Evolutionary conservation across 30 jellyfish, hydroid and myxozoan species (phyloP).

Genomic region (Clytia hemisphaerica): DNA sequence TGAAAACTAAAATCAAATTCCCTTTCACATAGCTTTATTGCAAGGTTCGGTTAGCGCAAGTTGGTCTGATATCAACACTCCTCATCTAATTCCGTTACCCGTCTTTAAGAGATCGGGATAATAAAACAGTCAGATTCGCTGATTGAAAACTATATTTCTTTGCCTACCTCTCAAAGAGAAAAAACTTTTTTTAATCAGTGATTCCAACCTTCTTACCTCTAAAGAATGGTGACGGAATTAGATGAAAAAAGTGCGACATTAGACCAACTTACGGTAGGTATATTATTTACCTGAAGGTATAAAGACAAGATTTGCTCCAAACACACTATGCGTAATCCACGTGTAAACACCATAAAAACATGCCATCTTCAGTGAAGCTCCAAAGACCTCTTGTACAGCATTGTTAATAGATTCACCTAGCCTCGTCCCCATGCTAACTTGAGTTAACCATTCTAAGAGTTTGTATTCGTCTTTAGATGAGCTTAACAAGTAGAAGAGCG

Average conservation of each 20-base stretch:
- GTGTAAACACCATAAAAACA: conserved; percentile 85
- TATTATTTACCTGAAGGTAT: conserved; percentile 99
- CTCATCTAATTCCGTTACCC: no score
- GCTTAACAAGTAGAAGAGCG: conserved; percentile 76
- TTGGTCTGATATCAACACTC: no score
- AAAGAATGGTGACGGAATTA: not conserved
- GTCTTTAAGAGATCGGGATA: no score
- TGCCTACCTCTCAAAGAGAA: no score
- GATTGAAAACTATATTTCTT: no score
- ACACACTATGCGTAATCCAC: conserved; percentile 83
- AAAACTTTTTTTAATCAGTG: no score
- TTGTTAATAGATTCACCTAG: conserved; percentile 73
- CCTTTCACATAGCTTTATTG: no score
- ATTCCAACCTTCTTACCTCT: not conserved
- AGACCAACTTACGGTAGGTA: no score
- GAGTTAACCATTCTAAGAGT: conserved; percentile 77
- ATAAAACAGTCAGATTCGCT: no score
- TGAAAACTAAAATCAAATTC: no score
- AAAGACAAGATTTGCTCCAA: conserved; percentile 65
- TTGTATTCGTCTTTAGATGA: conserved; percentile 72
- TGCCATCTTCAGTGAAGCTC: conserved; percentile 94
- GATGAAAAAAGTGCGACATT: not conserved
- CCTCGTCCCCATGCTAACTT: conserved; percentile 93
- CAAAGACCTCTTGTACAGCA: conserved; percentile 88
- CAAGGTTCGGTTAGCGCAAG: no score